Percentiles rank a stretch among this genome's conserved stretches.
Conservation (phyloP, 2,113 vertebrate species). For the Lasiurus borealis region DNA sequence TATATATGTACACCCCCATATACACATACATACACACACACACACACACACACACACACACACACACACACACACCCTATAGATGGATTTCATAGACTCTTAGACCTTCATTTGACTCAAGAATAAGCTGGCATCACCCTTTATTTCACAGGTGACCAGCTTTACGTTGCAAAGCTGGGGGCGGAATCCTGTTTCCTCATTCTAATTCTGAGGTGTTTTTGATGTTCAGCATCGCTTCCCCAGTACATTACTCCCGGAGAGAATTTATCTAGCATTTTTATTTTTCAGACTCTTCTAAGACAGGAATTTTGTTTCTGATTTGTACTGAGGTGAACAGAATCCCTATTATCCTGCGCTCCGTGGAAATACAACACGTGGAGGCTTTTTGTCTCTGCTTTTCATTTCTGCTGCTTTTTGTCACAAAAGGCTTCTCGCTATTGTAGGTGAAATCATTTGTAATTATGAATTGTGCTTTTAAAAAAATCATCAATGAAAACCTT, state of each 20-base stretch:
- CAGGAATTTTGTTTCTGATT: slow-evolving; percentile 45
- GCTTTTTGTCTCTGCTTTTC: slow-evolving; percentile 73
- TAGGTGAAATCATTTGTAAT: slow-evolving; percentile 75
- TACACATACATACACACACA: too few species aligned
- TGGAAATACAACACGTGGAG: slow-evolving; percentile 52
- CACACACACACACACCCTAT: not conserved
- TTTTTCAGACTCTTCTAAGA: not conserved
- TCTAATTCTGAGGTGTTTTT: not conserved
- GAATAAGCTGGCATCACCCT: not conserved
- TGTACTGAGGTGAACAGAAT: not conserved
- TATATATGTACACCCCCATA: not conserved
- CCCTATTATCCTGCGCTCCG: slow-evolving; percentile 35
- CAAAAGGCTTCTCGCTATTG: slow-evolving; percentile 69
- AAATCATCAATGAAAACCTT: slow-evolving; percentile 80
- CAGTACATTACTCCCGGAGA: not conserved
- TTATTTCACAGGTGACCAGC: not conserved
- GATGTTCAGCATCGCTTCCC: not conserved
- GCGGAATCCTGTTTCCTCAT: not conserved
- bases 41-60: not conserved
- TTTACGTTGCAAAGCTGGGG: not conserved
- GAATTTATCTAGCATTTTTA: slow-evolving; percentile 58
- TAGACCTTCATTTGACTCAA: not conserved
- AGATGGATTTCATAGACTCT: not conserved
- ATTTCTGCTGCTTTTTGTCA: slow-evolving; percentile 72
- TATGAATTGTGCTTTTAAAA: slow-evolving; percentile 72